Percentiles rank a stretch among this genome's conserved stretches.
Conservation (phyloP, 2,113 vertebrate species). For the Pseudorectes ferrugineus region DNA sequence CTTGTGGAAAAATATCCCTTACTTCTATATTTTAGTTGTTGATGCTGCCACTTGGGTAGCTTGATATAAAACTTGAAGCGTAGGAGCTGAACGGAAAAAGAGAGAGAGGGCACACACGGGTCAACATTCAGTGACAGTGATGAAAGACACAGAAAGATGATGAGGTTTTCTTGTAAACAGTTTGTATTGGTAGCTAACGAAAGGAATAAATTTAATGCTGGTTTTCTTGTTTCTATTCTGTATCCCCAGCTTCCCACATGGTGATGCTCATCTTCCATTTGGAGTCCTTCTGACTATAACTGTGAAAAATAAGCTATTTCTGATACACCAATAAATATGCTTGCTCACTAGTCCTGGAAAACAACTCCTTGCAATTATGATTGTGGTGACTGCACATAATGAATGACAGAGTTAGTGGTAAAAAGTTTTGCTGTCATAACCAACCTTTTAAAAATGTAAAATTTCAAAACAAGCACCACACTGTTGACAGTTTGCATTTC, state of each 20-base stretch:
- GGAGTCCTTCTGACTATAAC: constrained; percentile 23
- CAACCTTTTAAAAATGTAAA: neutral
- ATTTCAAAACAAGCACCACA: constrained; percentile 25
- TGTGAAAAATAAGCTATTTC: constrained; percentile 62
- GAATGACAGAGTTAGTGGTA: constrained; percentile 10
- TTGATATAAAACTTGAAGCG: neutral
- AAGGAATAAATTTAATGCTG: constrained; percentile 11
- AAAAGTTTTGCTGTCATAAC: constrained; percentile 21
- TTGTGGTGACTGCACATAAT: constrained; percentile 24
- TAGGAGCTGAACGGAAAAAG: neutral
- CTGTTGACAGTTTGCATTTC: neutral
- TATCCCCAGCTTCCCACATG: constrained; percentile 31
- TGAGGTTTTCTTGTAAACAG: constrained; percentile 51
- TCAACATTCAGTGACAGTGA: neutral
- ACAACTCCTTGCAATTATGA: constrained; percentile 37
- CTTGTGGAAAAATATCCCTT: neutral
- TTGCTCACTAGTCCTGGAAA: constrained; percentile 5
- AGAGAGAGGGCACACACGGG: neutral
- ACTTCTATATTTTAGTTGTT: neutral
- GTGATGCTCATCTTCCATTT: constrained; percentile 55
- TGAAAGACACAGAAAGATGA: neutral
- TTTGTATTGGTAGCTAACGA: neutral
- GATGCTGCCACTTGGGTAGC: neutral
- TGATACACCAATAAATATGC: constrained; percentile 40
- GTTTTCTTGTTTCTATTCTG: constrained; percentile 41